A percentile compares a stretch with the other conserved stretches of the same genome.
Conservation (phyloP, 2,797 vertebrate species). For the Netta rufina region DNA sequence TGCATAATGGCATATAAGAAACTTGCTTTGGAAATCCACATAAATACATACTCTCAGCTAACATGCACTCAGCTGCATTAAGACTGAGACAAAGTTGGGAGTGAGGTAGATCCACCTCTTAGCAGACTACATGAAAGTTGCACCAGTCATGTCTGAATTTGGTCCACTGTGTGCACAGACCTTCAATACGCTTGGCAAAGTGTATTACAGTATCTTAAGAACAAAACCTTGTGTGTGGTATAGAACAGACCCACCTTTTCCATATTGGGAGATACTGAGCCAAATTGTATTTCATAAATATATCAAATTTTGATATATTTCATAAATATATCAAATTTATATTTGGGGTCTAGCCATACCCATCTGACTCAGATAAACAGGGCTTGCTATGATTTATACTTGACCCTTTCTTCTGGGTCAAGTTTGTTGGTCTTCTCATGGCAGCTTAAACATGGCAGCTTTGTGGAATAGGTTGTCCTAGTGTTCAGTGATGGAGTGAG, state of each 20-base stretch:
- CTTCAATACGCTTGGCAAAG: background rate
- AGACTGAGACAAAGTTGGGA: background rate
- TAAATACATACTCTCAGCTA: background rate
- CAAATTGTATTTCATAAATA: too few relatives aligned
- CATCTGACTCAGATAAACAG: background rate
- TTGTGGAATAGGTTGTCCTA: background rate
- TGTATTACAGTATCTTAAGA: background rate
- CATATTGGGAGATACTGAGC: background rate
- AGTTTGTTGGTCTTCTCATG: background rate
- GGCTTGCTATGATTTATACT: background rate
- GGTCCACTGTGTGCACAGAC: background rate
- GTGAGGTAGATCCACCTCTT: background rate
- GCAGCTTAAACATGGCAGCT: background rate
- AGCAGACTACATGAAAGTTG: background rate
- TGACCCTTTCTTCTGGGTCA: background rate
- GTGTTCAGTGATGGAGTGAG: background rate
- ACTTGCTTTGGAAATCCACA: background rate
- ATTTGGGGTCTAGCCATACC: background rate
- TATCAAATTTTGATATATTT: too few relatives aligned
- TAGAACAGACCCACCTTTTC: background rate
- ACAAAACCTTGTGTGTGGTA: background rate
- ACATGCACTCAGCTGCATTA: accelerated
- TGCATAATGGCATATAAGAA: background rate
- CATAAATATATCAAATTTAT: background rate
- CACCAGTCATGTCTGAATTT: background rate